These are phyloP conservation scores for Cathartes aura DNA, from an alignment of 2,113 vertebrate species.

Conservation along the genomic window DNA sequence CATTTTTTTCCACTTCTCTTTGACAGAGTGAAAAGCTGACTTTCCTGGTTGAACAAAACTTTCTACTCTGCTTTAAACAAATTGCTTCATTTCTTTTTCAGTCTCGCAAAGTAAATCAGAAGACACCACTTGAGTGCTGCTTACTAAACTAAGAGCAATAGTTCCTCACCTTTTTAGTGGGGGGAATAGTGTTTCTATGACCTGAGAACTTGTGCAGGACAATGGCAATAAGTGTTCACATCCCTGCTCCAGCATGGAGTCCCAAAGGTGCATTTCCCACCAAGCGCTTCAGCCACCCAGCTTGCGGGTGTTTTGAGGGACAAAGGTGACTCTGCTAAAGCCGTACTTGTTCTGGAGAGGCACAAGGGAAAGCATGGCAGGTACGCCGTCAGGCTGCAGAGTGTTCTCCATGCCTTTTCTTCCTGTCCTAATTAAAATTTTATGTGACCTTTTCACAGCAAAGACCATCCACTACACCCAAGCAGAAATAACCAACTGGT, in stretches of 20 bases:
- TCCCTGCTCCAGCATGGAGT: no score
- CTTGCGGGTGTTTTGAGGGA: rapidly evolving
- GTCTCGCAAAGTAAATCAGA: background rate
- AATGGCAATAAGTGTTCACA: rapidly evolving
- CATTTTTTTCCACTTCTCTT: background rate
- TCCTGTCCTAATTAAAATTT: background rate
- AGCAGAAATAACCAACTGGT: background rate
- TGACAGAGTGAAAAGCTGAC: background rate
- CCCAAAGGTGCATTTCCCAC: background rate
- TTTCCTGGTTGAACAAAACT: background rate
- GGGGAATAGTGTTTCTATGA: background rate
- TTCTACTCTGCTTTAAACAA: background rate
- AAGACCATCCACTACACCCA: background rate
- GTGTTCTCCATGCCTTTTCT: background rate
- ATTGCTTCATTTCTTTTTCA: background rate
- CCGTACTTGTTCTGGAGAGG: rapidly evolving
- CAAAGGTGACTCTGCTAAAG: background rate
- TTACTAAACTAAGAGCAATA: background rate
- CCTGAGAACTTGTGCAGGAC: background rate
- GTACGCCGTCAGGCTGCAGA: background rate
- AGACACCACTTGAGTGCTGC: rapidly evolving
- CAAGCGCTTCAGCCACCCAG: background rate
- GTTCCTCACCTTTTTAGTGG: background rate
- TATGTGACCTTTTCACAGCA: background rate
- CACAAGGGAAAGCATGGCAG: background rate